Conservation (phyloP, 2,888 invertebrate genomes). For the Epistrophella euchroma region DNA sequence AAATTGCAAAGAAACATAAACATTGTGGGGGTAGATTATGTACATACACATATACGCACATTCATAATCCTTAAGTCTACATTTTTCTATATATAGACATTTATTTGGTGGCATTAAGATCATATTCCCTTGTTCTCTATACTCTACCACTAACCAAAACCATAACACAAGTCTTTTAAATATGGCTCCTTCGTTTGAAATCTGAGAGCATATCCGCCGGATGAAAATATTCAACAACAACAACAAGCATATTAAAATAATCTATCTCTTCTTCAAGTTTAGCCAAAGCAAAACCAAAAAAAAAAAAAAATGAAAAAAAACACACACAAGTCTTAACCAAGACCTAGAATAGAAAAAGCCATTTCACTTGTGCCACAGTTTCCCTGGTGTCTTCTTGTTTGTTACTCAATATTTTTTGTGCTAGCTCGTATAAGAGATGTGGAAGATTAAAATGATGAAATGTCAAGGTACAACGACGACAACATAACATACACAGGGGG, state of each 20-base stretch:
- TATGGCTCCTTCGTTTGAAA: constrained; percentile 34
- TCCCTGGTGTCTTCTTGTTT: neutral
- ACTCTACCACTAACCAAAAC: neutral
- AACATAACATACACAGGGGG: neutral
- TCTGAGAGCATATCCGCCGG: constrained; percentile 45
- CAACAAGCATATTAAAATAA: constrained; percentile 4
- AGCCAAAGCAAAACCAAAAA: constrained; percentile 3
- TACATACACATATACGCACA: neutral
- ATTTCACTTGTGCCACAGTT: constrained; percentile 27
- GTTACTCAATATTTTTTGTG: constrained; percentile 42
- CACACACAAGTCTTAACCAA: neutral
- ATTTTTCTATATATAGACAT: neutral
- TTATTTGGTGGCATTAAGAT: constrained; percentile 29
- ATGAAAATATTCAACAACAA: constrained; percentile 32
- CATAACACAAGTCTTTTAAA: constrained; percentile 10
- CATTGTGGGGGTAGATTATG: constrained; percentile 9
- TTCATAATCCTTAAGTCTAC: constrained; percentile 37
- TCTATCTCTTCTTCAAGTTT: constrained; percentile 27
- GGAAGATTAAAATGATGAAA: constrained; percentile 43
- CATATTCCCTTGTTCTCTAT: constrained; percentile 13
- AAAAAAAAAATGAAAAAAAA: neutral
- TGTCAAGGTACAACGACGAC: constrained; percentile 37
- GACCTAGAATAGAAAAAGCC: constrained; percentile 30
- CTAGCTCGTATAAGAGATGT: neutral
- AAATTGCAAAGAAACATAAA: constrained; percentile 24